These are phyloP conservation scores for Chironex yamaguchii DNA, from an alignment of 30 jellyfish, hydroid and myxozoan species.

Conservation along the genomic window DNA sequence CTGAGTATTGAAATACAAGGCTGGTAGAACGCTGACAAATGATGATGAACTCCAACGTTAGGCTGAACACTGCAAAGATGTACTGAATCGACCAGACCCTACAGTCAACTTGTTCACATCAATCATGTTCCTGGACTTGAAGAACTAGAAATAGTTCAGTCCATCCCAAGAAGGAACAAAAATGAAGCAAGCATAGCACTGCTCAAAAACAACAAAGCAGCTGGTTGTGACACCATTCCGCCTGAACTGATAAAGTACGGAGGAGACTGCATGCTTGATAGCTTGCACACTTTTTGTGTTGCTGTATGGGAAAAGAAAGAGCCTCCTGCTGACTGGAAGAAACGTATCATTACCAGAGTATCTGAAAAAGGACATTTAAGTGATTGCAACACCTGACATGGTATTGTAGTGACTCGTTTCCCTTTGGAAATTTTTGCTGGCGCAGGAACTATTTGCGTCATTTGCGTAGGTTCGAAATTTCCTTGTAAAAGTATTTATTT, in stretches of 20 bases:
- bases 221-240: not conserved
- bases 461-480: too few relatives aligned
- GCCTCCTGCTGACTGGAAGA: not conserved
- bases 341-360: not conserved
- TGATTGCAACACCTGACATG: not conserved
- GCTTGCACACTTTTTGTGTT: not conserved
- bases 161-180: not conserved
- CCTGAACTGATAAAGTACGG: not conserved
- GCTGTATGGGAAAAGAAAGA: not conserved
- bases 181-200: not conserved
- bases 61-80: not conserved
- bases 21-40: too few relatives aligned
- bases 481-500: too few relatives aligned
- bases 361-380: not conserved
- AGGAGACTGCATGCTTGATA: not conserved
- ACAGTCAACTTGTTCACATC: not conserved
- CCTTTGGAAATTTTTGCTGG: too few relatives aligned
- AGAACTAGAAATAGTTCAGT: not conserved
- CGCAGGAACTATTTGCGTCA: too few relatives aligned
- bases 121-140: not conserved
- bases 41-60: too few relatives aligned
- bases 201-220: not conserved
- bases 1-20: too few relatives aligned
- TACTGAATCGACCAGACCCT: not conserved
- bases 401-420: too few relatives aligned